Conservation (phyloP, 2,888 invertebrate genomes). For the Tachystola acroxantha region DNA sequence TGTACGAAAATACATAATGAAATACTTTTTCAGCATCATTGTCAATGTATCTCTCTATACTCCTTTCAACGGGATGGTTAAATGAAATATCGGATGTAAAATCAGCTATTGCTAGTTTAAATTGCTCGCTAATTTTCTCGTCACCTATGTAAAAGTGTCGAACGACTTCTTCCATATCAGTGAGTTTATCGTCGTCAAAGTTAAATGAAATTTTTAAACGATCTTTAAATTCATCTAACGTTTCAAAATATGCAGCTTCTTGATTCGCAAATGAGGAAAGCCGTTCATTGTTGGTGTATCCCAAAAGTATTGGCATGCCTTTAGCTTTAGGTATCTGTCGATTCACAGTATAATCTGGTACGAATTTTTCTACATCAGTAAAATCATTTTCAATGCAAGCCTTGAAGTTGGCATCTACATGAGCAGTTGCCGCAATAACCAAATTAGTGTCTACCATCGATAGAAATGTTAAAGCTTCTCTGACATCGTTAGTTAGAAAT, state of each 20-base stretch:
- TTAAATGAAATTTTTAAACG: conserved; percentile 13
- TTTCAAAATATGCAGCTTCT: background rate
- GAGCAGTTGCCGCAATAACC: conserved; percentile 20
- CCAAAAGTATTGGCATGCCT: conserved; percentile 27
- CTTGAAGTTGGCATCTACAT: background rate
- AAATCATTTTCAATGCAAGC: conserved; percentile 32
- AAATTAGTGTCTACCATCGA: conserved; percentile 13
- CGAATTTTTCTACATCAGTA: conserved; percentile 27
- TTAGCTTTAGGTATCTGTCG: conserved; percentile 19
- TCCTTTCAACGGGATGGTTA: conserved; percentile 5
- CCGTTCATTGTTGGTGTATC: conserved; percentile 27
- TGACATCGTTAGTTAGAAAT: conserved; percentile 16
- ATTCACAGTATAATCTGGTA: conserved; percentile 22
- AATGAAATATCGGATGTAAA: conserved; percentile 1
- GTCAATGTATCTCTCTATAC: conserved; percentile 29
- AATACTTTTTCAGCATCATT: conserved; percentile 18
- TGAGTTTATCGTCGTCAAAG: conserved; percentile 18
- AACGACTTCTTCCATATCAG: conserved; percentile 7
- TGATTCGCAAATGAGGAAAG: conserved; percentile 6
- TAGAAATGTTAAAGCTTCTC: conserved; percentile 24
- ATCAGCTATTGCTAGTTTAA: background rate
- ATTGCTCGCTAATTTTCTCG: conserved; percentile 1
- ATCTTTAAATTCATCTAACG: background rate
- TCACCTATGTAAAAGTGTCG: conserved; percentile 7
- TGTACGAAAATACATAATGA: conserved; percentile 5